A percentile compares a stretch with the other conserved stretches of the same genome.
Conservation (phyloP, 2,797 vertebrate genomes). For the Dryobates pubescens region DNA sequence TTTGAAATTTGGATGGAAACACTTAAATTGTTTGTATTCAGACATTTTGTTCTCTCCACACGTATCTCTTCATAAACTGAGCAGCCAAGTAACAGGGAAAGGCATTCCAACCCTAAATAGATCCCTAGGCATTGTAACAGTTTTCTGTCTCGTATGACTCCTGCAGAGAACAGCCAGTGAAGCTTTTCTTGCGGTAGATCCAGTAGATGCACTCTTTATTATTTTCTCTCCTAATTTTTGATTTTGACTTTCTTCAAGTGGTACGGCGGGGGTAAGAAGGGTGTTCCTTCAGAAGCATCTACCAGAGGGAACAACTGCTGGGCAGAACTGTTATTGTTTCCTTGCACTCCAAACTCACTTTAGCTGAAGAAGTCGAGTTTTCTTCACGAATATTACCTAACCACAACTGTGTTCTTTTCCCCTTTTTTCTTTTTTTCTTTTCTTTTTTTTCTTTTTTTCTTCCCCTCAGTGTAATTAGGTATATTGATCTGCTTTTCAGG, state of each 20-base stretch:
- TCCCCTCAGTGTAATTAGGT: neutral
- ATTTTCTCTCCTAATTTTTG: neutral
- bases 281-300: neutral
- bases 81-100: neutral
- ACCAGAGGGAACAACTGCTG: neutral
- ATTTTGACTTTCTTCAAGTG: neutral
- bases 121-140: neutral
- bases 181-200: neutral
- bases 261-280: fast-evolving
- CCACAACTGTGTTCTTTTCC: neutral
- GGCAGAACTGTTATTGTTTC: fast-evolving
- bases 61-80: neutral
- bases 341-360: neutral
- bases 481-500: neutral
- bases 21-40: neutral
- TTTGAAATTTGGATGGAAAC: neutral
- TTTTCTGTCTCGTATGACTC: neutral
- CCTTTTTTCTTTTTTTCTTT: too few relatives aligned
- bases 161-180: neutral
- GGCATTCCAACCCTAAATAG: neutral
- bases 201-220: neutral
- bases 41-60: neutral
- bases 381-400: neutral
- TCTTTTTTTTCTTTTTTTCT: neutral
- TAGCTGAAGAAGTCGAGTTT: neutral